Conservation (phyloP, 2,888 invertebrate species). For the Hedychridium roseum region DNA sequence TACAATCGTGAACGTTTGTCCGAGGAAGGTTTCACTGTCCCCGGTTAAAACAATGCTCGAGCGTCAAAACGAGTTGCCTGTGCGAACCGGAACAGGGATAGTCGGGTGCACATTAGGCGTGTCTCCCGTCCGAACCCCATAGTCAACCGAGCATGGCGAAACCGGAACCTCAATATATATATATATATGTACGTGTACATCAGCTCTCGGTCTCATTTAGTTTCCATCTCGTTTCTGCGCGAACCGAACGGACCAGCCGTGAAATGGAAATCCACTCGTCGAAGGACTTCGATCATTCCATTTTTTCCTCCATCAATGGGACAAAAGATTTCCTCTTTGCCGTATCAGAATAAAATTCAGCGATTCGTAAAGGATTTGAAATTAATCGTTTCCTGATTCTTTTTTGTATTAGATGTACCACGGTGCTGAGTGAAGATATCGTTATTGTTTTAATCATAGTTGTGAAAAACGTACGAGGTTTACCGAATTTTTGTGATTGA, state of each 20-base stretch:
- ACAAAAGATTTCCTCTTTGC: no score
- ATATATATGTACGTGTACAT: neutral
- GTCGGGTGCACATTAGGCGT: conserved; percentile 38
- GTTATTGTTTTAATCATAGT: no score
- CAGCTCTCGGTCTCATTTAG: conserved; percentile 31
- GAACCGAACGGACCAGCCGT: conserved; percentile 33
- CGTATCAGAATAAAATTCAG: no score
- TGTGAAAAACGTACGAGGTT: no score
- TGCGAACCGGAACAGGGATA: conserved; percentile 21
- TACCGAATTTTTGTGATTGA: no score
- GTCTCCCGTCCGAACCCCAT: conserved; percentile 32
- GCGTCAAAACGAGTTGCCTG: conserved; percentile 27
- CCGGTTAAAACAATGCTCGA: neutral
- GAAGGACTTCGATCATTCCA: no score
- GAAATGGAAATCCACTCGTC: conserved; percentile 40
- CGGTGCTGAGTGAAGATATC: no score
- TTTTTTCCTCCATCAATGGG: no score
- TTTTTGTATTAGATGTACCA: no score
- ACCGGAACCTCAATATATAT: conserved; percentile 41
- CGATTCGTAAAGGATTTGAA: no score
- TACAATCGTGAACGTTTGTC: neutral
- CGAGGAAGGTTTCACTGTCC: neutral
- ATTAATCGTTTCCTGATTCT: no score
- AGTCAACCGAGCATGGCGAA: conserved; percentile 42
- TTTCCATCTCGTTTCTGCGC: conserved; percentile 29